Evolutionary conservation across 2,797 vertebrate species (phyloP), one percentile per base, ranked within the genome.

Genomic region (Selene dorsalis): DNA sequence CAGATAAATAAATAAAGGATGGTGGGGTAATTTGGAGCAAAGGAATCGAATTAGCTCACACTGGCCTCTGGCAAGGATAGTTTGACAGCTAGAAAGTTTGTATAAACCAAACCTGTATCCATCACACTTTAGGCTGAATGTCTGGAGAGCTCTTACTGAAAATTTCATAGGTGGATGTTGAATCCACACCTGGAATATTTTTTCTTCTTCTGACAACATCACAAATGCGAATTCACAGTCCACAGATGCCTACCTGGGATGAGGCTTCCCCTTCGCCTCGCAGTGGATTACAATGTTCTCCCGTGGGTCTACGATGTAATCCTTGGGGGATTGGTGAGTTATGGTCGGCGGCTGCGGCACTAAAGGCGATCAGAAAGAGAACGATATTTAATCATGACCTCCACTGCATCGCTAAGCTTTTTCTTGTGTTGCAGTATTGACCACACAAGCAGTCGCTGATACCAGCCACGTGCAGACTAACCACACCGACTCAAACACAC

Each of bases 261-360:
- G 95, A 68, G 98, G 98, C 48, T 97, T 99, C 87, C 98, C 98
- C 92, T 99, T 99, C 10, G 97, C 98, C 80, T 98, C 97, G 88
- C 98, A 99, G 60, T 96, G 96, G 92, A 99, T 97, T 87, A 97
- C 89, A 83, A 99, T 97, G 89, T 96, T 97, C 93, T 99, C 98
- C 69, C 98, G 95, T 48, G 98, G 97, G 90, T 99, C 98, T 84
- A 99, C 95, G 87, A 99, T 98, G 92, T 96, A 97, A 93, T 99
- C 95, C 94, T 98, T 99, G 80, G 97, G 96, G 92, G 98, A 99
- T 14, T 99, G 97, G 61, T 95, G 95, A 84, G 92, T 99, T 93
- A 99, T 98, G 69, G 98, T 98, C 80, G 98, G 98, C 69, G 98
- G 98, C 79, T 99, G 98, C 0, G 94, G 95, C 94, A 99, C 98